Evolutionary conservation across 2,888 invertebrate species (phyloP), one percentile per base, ranked within the genome.

Genomic region (Lithophane semibrunnea): DNA sequence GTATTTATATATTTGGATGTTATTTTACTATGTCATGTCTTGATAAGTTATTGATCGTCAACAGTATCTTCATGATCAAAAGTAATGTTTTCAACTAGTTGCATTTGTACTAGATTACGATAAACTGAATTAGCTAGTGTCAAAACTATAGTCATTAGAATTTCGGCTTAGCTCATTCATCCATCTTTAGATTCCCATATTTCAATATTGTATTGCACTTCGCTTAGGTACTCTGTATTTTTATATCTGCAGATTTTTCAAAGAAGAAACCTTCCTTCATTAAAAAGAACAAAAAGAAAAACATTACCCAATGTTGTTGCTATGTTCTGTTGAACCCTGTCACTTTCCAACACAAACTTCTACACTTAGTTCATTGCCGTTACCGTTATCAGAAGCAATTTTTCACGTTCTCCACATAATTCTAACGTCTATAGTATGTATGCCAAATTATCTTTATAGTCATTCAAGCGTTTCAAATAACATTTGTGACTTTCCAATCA

Each of bases 401-500:
- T 65, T 66, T 61, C 56, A 71, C 60, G 54, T 71, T 29, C 66
- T 29, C 24, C 42, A 58, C 47, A 84, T 73, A 65, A 69, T 56
- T 70, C 44, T 63, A 58, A 56, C n/a, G n/a, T n/a, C n/a, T 49
- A 63, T 70, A 63, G 65, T 78, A 79, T 74, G 61, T 71, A 60
- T 71, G 73, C 73, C 68, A 86, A 79, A 83, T 86, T 86, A 86
- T 86, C 88, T 79, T 79, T 61, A 84, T 79, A 80, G 24, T 61
- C 76, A 77, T 73, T 84, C 69, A 56, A 75, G 87, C 87, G 84
- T 86, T 76, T 29, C 87, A 80, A 86, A 86, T 77, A 86, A 86
- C 88, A 67, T 85, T 80, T 71, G 64, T 83, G 87, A 77, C 84
- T 84, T 84, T 84, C 85, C 77, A 84, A 88, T 82, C 78, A 87